These are phyloP conservation scores for Neuroterus valhalla DNA, from an alignment of 1,140 invertebrate genomes.

Conservation along the genomic window DNA sequence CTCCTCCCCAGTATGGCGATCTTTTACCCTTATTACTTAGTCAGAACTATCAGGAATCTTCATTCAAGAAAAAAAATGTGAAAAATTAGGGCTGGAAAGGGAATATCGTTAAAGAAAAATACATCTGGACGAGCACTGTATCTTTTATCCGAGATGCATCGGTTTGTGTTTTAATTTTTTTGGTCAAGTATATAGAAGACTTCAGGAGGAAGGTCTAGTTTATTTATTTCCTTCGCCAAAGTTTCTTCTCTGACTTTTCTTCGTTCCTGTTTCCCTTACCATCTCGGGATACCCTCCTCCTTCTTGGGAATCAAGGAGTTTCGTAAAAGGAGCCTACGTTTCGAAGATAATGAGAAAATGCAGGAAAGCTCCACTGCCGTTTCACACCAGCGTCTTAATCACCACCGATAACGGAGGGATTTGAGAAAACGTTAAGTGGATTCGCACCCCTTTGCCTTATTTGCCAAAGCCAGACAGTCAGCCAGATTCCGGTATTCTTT, in stretches of 20 bases:
- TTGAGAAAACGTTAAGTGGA: slow-evolving; percentile 30
- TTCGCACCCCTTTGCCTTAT: slow-evolving; percentile 30
- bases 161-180: slow-evolving; percentile 19
- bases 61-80: neutral
- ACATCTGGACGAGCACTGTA: neutral
- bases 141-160: neutral
- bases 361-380: slow-evolving; percentile 26
- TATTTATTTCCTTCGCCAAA: slow-evolving; percentile 24
- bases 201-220: slow-evolving; percentile 1
- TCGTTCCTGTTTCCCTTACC: neutral
- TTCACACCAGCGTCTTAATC: slow-evolving; percentile 30
- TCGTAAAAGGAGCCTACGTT: slow-evolving; percentile 18
- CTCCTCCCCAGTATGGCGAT: neutral
- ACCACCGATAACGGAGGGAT: slow-evolving; percentile 29
- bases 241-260: slow-evolving; percentile 2
- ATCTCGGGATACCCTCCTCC: neutral
- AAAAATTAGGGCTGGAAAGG: neutral
- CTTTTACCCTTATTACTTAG: too few species aligned
- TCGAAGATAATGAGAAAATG: slow-evolving; percentile 31
- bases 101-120: neutral
- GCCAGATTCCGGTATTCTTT: slow-evolving; percentile 22
- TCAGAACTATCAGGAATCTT: neutral
- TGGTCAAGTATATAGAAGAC: neutral
- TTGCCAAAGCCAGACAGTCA: slow-evolving; percentile 15
- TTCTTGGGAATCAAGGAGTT: slow-evolving; percentile 9